These are phyloP conservation scores for Theristicus caerulescens DNA, from an alignment of 2,113 vertebrate species.

Conservation along the genomic window DNA sequence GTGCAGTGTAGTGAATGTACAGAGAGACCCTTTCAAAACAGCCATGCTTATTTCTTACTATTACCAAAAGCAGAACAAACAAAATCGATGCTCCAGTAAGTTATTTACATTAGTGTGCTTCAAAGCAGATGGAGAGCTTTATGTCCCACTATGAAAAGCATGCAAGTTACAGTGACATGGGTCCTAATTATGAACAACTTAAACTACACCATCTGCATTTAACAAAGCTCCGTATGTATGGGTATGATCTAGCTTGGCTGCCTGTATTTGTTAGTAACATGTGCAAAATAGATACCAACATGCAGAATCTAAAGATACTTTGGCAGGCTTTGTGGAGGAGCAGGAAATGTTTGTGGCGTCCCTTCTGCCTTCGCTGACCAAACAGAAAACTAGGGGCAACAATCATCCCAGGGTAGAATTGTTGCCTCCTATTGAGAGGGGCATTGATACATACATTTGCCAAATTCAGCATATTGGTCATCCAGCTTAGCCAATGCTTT, in stretches of 20 bases:
- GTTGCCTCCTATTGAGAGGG: background rate
- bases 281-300: background rate
- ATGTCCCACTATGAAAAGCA: conserved; percentile 6
- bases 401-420: background rate
- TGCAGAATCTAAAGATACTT: background rate
- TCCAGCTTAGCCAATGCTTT: background rate
- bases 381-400: background rate
- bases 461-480: background rate
- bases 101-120: conserved; percentile 35
- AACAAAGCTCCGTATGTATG: conserved; percentile 31
- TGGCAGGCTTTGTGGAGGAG: background rate
- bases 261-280: background rate
- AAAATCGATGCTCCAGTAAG: conserved; percentile 6
- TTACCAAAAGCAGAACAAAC: background rate
- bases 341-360: background rate
- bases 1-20: background rate
- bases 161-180: conserved; percentile 20
- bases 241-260: background rate
- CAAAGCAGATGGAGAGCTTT: conserved; percentile 48
- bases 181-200: conserved; percentile 45
- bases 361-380: background rate
- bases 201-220: conserved; percentile 43
- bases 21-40: background rate
- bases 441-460: background rate
- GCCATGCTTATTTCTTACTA: background rate